Evolutionary conservation across 2,113 vertebrate species (phyloP).

Genomic region (Chaetops frenatus): DNA sequence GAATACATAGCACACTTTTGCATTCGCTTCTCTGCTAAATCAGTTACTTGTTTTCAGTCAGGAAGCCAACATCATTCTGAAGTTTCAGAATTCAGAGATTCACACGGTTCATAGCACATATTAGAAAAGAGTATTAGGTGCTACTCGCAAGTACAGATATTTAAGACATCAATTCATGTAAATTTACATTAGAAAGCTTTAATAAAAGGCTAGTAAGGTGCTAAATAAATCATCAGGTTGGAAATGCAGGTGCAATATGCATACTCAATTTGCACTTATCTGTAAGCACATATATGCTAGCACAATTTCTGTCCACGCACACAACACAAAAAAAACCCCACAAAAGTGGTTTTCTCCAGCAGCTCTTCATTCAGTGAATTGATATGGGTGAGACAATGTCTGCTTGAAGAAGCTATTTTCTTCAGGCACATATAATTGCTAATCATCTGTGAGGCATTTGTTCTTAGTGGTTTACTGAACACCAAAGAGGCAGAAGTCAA

Average conservation of each 20-base stretch:
- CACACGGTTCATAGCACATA: background rate
- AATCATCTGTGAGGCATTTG: background rate
- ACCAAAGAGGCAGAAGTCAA: background rate
- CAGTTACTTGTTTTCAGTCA: background rate
- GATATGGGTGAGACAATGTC: background rate
- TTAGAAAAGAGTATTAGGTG: background rate
- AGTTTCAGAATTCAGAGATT: background rate
- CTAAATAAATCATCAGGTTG: background rate
- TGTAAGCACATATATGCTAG: background rate
- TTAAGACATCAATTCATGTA: background rate
- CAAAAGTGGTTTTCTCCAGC: background rate
- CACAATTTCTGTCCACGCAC: background rate
- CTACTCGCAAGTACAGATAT: background rate
- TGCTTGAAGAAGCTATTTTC: background rate
- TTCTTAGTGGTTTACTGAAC: background rate
- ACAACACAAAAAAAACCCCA: too few species aligned
- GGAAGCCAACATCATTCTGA: background rate
- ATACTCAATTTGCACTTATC: background rate
- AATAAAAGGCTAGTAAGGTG: background rate
- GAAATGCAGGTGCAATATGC: background rate
- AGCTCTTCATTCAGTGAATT: background rate
- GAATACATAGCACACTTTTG: background rate
- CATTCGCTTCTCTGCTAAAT: background rate
- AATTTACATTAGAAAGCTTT: background rate
- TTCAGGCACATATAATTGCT: background rate